Evolutionary conservation across 2,888 invertebrate genomes (phyloP), one percentile per base, ranked within the genome.

Genomic region (Eueremaeus valkanovi): DNA sequence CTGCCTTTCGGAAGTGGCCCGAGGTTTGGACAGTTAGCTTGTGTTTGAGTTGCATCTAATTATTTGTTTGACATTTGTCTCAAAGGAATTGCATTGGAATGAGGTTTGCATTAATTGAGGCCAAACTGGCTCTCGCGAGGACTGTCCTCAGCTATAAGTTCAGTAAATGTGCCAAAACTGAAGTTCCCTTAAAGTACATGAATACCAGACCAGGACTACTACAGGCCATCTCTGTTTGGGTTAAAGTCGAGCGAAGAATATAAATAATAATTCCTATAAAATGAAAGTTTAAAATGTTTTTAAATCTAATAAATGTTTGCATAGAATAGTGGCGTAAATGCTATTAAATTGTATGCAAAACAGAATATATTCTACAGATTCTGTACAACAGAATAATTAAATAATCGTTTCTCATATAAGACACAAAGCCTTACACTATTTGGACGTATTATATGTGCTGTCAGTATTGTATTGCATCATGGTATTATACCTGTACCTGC

Each of bases 1-100:
- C 58, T 78, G 31, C 79, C 79, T 29, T 79, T 79, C 75, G 79
- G 79, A 18, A 75, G 58, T 70, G 79, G 79, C 3, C 79, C 79
- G 13, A 73, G 79, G 61, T 61, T 29, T 27, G 29, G 13, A 29
- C 21, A 51, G 18, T 61, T 1, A 31, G 6, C 21, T 31, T 13
- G 3, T 3, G 13, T 27, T 24, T 61, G 27, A 3, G 21, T 3
- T 9, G 5, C 6, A 16, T 27, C 3, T 16, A 29, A 8, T 61
- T 61, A 3, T 29, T 61, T 61, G 29, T 8, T 13, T 51, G 5
- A 6, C 55, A 8, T 2, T 45, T 9, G n/a, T n/a, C 13, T 55
- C 1, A 18, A 8, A 61, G 63, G 33, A 78, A 79, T 74, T 79
- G 79, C 68, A 78, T 79, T 58, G 79, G 73, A 27, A 73, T 73